Conservation (phyloP, 2,888 invertebrate species). For the Trachelus iudaicus region DNA sequence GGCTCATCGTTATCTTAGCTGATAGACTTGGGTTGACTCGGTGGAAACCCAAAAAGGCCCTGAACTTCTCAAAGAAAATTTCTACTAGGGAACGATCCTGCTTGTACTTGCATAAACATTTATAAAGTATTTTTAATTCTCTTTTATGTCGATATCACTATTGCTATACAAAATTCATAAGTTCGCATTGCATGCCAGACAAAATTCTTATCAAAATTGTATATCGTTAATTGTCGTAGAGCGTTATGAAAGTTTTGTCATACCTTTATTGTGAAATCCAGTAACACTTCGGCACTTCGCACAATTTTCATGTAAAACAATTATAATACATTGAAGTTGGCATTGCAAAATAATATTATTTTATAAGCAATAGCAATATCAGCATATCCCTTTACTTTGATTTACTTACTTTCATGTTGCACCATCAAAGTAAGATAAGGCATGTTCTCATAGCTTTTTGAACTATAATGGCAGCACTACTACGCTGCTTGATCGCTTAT, state of each 20-base stretch:
- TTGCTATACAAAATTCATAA: background rate
- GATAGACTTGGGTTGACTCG: background rate
- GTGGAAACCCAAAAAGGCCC: background rate
- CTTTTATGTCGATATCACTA: background rate
- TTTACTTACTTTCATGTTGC: conserved; percentile 31
- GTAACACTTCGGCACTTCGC: background rate
- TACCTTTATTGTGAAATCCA: background rate
- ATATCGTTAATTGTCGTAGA: background rate
- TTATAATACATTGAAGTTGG: background rate
- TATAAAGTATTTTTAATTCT: background rate
- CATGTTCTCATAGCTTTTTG: conserved; percentile 42
- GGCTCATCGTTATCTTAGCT: background rate
- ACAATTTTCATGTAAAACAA: background rate
- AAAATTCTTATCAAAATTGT: background rate
- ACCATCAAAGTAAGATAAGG: conserved; percentile 52
- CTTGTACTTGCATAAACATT: background rate
- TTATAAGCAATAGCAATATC: background rate
- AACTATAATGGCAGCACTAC: conserved; percentile 24
- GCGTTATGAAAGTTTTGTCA: background rate
- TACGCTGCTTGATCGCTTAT: conserved; percentile 12
- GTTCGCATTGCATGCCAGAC: background rate
- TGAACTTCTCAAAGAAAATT: background rate
- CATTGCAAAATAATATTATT: background rate
- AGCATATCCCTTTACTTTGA: background rate
- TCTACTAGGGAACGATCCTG: background rate